Evolutionary conservation across 53 echinoderm and acorn worm species (phyloP), one percentile per base, ranked within the genome.

Genomic region (Echinometra lucunter): DNA sequence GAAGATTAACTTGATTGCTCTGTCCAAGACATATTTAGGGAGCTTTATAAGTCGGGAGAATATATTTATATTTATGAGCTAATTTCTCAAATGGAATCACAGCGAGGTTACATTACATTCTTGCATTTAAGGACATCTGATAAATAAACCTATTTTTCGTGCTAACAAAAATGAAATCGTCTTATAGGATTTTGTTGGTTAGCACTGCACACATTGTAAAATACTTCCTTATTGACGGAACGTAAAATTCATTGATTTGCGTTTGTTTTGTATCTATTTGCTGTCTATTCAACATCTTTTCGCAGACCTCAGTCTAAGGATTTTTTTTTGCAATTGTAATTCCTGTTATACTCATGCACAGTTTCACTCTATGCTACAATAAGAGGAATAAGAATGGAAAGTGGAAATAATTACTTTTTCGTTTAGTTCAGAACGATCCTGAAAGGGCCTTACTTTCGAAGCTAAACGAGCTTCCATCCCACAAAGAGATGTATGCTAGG

Each of bases 361-460:
- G 11, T 42, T 81, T 21, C 18, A 42, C 81, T 42, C 21, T n/a
- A n/a, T 44, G 25, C 81, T 2, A 81, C 23, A 42, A 81, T 81
- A 2, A 11, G 81, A 21, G 42, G 42, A 85, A 85, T 45, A 30
- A 18, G 85, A 85, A 85, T n/a, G n/a, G 44, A 85, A 85, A 49
- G 85, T 85, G 45, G 85, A 85, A 47, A 85, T 85, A 85, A 85
- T 85, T 85, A 85, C 85, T 49, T 85, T 85, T 85, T 85, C 85
- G 27, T 47, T 78, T 45, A 10, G 85, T 49, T 45, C 2, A 13
- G n/a, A 15, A 47, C 85, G 2, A n/a, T 85, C 18, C 49, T 85
- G 28, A 85, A 49, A 47, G 49, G 37, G 13, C 37, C 40, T 85
- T 49, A 28, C 30, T 47, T 85, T 47, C 85, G 16, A n/a, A 85